Evolutionary conservation across 2,113 vertebrate species (phyloP), one percentile per base, ranked within the genome.

Genomic region (Pseudorasbora parva): DNA sequence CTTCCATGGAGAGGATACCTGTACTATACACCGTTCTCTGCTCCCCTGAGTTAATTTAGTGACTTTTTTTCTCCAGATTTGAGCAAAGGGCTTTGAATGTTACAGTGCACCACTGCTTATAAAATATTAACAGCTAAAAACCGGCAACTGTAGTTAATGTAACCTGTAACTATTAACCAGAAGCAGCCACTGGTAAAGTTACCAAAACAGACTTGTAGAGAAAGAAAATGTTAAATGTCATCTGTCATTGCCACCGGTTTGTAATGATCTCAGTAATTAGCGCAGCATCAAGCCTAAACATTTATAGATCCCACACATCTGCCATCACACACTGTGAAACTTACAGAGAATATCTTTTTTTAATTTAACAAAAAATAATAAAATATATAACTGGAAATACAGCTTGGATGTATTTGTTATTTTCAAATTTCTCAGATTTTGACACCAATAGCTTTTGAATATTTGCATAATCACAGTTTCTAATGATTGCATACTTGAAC

Each of bases 1-100:
- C n/a, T n/a, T 79, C 66, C 27, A 8, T 60, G 78, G 82, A 90
- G 89, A 82, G 71, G 86, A 87, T 90, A 89, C 88, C 81, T 19
- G 75, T 25, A 15, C n/a, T 82, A 11, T 37, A 49, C 77, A 72
- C 14, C 33, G 56, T 8, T 27, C 41, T 45, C 25, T 8, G 19
- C 6, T 75, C 74, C 77, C 71, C 41, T 51, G 60, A 79, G 75
- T 75, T 59, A 75, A 62, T 54, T 69, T 54, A 78, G 74, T 0
- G 33, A 68, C 49, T 80, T 78, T 83, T 27, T 78, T n/a, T 43
- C n/a, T 43, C 41, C 68, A 83, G 69, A 80, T 75, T 83, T 47
- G 59, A 81, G 79, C 82, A 86, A 56, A 80, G 51, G 19, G 51
- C 60, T 82, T 51, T 37, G 82, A 74, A 82, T 37, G 62, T 47